These are phyloP conservation scores for Chromobotia macracanthus DNA, from an alignment of 2,797 vertebrate species.

Conservation along the genomic window DNA sequence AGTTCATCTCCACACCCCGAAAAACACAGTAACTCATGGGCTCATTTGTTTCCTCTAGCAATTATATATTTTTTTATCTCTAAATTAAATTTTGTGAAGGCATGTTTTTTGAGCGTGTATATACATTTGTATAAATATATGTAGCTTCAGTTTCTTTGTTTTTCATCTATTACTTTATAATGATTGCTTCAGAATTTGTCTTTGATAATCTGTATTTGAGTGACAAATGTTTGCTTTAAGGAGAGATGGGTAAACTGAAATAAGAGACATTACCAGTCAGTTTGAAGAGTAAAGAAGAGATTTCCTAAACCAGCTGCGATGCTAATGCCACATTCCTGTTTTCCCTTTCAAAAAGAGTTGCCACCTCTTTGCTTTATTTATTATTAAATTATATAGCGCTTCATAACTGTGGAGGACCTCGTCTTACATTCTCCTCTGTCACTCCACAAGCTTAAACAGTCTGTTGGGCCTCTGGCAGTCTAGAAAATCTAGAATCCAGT, in stretches of 20 bases:
- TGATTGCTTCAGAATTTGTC: slow-evolving; percentile 23
- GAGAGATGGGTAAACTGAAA: not conserved
- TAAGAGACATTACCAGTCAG: not conserved
- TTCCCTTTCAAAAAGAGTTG: not conserved
- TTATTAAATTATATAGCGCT: not conserved
- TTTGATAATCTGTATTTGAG: slow-evolving; percentile 15
- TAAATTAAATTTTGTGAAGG: slow-evolving; percentile 62
- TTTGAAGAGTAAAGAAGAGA: not conserved
- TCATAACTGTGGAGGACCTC: not conserved
- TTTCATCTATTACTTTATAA: slow-evolving; percentile 42
- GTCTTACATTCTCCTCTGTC: not conserved
- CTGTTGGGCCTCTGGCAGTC: too few species aligned
- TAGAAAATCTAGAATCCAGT: not conserved
- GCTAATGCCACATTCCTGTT: not conserved
- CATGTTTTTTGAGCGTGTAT: slow-evolving; percentile 19
- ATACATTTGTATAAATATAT: slow-evolving; percentile 49
- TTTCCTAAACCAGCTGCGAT: not conserved
- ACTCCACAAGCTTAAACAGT: too few species aligned
- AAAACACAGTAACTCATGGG: slow-evolving; percentile 7
- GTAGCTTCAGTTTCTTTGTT: slow-evolving; percentile 27
- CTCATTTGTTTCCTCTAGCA: slow-evolving; percentile 34
- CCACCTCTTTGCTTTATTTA: too few species aligned
- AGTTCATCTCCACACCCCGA: slow-evolving; percentile 11
- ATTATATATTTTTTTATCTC: slow-evolving; percentile 58
- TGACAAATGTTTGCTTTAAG: slow-evolving; percentile 5